A percentile compares a stretch with the other conserved stretches of the same genome.
These are phyloP conservation scores for Eublepharis macularius DNA, from an alignment of 2,113 vertebrate species.

Conservation along the genomic window DNA sequence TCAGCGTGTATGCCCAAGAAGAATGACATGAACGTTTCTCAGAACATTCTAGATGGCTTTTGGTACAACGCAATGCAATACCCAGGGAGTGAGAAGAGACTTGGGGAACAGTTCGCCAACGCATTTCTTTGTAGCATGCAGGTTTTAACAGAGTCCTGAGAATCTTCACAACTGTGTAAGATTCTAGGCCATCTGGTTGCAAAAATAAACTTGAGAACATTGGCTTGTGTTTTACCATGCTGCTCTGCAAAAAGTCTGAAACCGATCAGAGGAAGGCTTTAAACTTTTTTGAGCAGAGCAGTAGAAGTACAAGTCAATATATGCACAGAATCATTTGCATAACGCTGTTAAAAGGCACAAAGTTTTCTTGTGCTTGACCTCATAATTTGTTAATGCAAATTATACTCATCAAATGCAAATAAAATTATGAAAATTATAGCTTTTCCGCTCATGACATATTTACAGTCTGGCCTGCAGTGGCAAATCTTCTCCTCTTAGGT, in stretches of 20 bases:
- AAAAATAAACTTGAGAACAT: neutral
- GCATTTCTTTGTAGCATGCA: neutral
- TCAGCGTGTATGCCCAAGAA: neutral
- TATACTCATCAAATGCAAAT: neutral
- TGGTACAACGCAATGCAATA: neutral
- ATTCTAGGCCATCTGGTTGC: neutral
- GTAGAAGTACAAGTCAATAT: neutral
- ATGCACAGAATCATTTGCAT: neutral
- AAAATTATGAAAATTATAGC: neutral
- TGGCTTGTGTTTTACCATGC: too few species aligned
- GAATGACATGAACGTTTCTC: neutral
- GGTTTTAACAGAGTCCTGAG: neutral
- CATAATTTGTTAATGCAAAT: neutral
- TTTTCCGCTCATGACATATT: neutral
- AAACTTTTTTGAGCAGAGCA: neutral
- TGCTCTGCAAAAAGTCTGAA: too few species aligned
- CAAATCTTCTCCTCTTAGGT: neutral
- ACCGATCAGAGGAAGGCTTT: too few species aligned
- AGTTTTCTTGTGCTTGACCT: neutral
- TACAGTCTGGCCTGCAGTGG: neutral
- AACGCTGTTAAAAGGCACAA: neutral
- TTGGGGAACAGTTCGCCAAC: neutral
- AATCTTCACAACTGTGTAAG: neutral
- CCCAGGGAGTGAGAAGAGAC: neutral
- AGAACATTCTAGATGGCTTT: neutral